These are phyloP conservation scores for Erinaceus europaeus DNA, from an alignment of 2,113 vertebrate species.

Conservation along the genomic window DNA sequence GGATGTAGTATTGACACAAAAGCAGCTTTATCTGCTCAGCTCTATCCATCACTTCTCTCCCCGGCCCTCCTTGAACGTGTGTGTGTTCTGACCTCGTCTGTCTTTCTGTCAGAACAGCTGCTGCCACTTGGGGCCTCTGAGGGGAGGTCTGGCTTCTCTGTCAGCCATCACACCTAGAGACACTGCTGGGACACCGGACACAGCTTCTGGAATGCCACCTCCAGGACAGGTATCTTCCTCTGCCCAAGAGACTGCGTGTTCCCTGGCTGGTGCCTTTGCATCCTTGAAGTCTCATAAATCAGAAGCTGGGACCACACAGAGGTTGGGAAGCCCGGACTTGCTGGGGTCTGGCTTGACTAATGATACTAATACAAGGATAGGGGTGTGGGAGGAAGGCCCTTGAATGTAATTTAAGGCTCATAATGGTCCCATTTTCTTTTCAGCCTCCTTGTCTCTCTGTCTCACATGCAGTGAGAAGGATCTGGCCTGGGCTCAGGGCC, in stretches of 20 bases:
- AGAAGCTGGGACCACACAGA: not conserved
- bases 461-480: not conserved
- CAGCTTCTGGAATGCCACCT: not conserved
- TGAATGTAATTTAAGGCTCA: not conserved
- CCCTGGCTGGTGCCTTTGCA: not conserved
- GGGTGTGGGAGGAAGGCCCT: too few relatives aligned
- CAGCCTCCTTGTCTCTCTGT: too few relatives aligned
- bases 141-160: slow-evolving; percentile 55
- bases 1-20: slow-evolving; percentile 49
- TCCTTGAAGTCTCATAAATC: slow-evolving; percentile 26
- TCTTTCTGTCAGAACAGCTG: slow-evolving; percentile 65
- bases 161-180: slow-evolving; percentile 46
- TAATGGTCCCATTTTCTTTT: not conserved
- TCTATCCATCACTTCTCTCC: slow-evolving; percentile 34
- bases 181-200: not conserved
- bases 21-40: slow-evolving; percentile 65
- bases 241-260: not conserved
- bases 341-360: slow-evolving; percentile 11
- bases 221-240: not conserved
- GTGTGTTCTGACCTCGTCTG: slow-evolving; percentile 70
- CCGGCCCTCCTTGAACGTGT: slow-evolving; percentile 13
- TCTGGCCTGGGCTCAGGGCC: not conserved
- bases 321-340: not conserved
- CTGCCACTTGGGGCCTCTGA: slow-evolving; percentile 60
- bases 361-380: slow-evolving; percentile 33